Base-by-base conservation (phyloP, 2,888 invertebrate genomes). In the Cremastinae sp. region DNA sequence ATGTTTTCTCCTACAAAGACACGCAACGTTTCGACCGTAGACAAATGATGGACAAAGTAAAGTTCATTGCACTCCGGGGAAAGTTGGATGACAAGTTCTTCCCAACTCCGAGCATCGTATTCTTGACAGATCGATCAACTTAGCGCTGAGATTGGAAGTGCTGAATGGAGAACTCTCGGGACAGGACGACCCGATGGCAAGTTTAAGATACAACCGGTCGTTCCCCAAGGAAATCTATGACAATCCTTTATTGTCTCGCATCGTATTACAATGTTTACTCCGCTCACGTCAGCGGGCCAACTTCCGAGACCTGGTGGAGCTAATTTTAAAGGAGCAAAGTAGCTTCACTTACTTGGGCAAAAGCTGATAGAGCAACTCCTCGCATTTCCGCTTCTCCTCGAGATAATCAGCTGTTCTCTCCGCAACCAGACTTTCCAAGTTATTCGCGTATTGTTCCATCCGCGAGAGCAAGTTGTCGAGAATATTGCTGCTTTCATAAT, bases 371-470 rank as follows among this genome's bases (percentile, higher is more conserved):
- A 99, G 93, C 2, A 99, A 91, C 85, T 98, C 97, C 89, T 99
- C 99, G 83, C 98, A 99, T 91, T 98, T 98, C 84, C 97, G 95
- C 91, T 99, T 99, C 91, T 99, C 98, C 86, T 98, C 98, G 84
- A 98, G 93, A 90, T 98, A 99, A 90, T 98, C 98, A 74, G 97
- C 96, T 0, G 99, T 99, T 81, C 99, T 92, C 90, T 99, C 98
- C 86, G 97, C 97, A 20, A 99, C 99, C 81, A 98, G 92, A 47
- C 95, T 94, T 91, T 99, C 99, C 90, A 99, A 93, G 90, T 99
- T 99, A 91, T 98, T 98, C 39, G 99, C 99, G 88, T 99, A 99
- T 90, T 98, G 97, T 90, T 99, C 99, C 99, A 99, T 99, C 81
- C 99, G 96, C 69, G 97, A 96, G 59, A 97, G 92, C 75, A 99